Evolutionary conservation across 2,888 invertebrate genomes (phyloP).

Genomic region (Ormyrus labotus): DNA sequence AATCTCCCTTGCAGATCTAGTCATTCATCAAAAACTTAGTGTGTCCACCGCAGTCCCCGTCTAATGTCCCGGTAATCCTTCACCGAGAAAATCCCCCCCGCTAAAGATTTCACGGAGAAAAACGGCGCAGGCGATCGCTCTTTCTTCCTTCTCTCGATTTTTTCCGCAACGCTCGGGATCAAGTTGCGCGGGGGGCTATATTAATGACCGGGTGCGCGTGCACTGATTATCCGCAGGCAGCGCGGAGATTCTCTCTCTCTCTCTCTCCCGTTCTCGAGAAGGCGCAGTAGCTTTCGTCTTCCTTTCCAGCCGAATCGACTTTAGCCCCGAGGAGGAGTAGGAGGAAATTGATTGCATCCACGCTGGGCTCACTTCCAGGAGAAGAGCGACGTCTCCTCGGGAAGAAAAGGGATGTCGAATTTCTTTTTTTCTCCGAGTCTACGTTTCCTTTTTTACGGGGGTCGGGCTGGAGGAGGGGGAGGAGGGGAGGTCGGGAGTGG

Average conservation of each 20-base stretch:
- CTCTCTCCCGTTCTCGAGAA: background rate
- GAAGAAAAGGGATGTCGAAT: slow-evolving; percentile 37
- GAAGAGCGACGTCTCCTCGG: slow-evolving; percentile 10
- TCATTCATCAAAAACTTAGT: slow-evolving; percentile 48
- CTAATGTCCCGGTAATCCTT: slow-evolving; percentile 45
- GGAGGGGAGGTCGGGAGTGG: too few species aligned
- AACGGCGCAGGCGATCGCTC: background rate
- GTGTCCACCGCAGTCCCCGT: slow-evolving; percentile 19
- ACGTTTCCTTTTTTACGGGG: background rate
- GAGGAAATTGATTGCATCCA: slow-evolving; percentile 58
- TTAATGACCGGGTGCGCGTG: slow-evolving; percentile 66
- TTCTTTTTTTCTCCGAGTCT: slow-evolving; percentile 27
- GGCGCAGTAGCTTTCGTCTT: slow-evolving; percentile 36
- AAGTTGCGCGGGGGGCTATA: slow-evolving; percentile 65
- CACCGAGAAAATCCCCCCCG: slow-evolving; percentile 17
- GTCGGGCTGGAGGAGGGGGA: too few species aligned
- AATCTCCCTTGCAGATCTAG: slow-evolving; percentile 31
- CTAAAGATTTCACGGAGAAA: slow-evolving; percentile 14
- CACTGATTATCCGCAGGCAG: slow-evolving; percentile 65
- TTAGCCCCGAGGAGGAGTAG: slow-evolving; percentile 10
- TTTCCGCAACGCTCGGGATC: slow-evolving; percentile 57
- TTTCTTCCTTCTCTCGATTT: slow-evolving; percentile 28
- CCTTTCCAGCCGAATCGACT: slow-evolving; percentile 47
- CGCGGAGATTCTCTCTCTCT: background rate
- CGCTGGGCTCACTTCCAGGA: slow-evolving; percentile 49